Conservation (phyloP, 2,113 vertebrate species). For the Phaethornis superciliosus region DNA sequence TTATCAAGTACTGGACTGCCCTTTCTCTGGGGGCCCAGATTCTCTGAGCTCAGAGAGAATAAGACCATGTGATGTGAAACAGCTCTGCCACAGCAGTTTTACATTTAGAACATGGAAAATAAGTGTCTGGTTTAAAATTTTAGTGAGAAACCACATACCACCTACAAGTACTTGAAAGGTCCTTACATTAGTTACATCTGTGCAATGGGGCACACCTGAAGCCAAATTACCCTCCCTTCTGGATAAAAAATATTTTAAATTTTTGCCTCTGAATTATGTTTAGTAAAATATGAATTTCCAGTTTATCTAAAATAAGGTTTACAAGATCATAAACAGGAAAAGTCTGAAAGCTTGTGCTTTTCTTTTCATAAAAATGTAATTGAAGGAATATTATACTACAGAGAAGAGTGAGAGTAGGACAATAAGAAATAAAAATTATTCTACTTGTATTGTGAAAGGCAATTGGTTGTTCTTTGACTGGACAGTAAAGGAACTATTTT, state of each 20-base stretch:
- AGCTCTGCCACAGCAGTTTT: not conserved
- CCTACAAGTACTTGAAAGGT: not conserved
- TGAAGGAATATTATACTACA: not conserved
- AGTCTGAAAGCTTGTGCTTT: not conserved
- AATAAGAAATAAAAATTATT: conserved; percentile 14
- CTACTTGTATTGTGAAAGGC: not conserved
- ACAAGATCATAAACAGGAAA: not conserved
- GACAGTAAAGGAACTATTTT: conserved; percentile 34
- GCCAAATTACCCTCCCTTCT: not conserved
- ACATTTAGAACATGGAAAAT: not conserved
- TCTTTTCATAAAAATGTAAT: not conserved
- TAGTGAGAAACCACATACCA: not conserved
- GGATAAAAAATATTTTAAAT: not conserved
- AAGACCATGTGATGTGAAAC: not conserved
- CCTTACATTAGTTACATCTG: not conserved
- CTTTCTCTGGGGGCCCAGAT: not conserved
- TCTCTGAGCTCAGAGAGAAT: not conserved
- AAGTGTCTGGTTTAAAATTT: not conserved
- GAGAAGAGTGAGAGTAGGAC: not conserved
- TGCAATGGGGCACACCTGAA: not conserved
- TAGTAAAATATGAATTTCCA: not conserved
- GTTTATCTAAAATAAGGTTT: not conserved
- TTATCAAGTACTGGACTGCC: not conserved
- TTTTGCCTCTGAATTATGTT: not conserved
- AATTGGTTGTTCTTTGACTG: conserved; percentile 24